Conservation (phyloP, 2,797 vertebrate species). For the Atherinosoma microstoma region DNA sequence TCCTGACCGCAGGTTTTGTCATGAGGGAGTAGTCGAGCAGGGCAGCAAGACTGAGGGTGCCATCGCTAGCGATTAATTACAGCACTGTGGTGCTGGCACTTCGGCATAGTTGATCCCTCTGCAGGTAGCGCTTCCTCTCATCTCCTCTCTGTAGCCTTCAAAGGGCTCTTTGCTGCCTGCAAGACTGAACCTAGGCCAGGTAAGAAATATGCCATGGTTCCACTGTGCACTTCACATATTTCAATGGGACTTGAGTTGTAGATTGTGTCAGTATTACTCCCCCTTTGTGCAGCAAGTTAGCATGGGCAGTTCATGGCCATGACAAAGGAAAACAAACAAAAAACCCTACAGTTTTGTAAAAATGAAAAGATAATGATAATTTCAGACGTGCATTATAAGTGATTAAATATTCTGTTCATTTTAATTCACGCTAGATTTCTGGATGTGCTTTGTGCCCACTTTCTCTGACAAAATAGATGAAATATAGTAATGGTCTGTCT, state of each 20-base stretch:
- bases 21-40: constrained; percentile 90
- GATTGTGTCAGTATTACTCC: constrained; percentile 44
- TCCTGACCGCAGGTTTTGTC: constrained; percentile 92
- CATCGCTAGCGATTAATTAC: constrained; percentile 94
- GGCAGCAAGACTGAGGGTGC: constrained; percentile 81
- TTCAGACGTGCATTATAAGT: neutral
- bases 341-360: constrained; percentile 4
- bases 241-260: constrained; percentile 64
- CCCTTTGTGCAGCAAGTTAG: constrained; percentile 26
- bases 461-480: constrained; percentile 64
- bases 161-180: constrained; percentile 81
- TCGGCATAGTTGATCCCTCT: constrained; percentile 81
- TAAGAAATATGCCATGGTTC: constrained; percentile 66
- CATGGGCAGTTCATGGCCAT: neutral
- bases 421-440: constrained; percentile 17
- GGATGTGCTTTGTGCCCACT: constrained; percentile 30
- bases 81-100: constrained; percentile 84
- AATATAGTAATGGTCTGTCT: constrained; percentile 67
- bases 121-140: constrained; percentile 81
- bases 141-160: constrained; percentile 86
- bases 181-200: constrained; percentile 70
- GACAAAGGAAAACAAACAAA: neutral
- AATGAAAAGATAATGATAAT: neutral
- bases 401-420: neutral
- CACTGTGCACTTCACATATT: constrained; percentile 66